These are phyloP conservation scores for Telmatochromis brachygnathus DNA, from an alignment of 2,113 vertebrate genomes.

Conservation along the genomic window DNA sequence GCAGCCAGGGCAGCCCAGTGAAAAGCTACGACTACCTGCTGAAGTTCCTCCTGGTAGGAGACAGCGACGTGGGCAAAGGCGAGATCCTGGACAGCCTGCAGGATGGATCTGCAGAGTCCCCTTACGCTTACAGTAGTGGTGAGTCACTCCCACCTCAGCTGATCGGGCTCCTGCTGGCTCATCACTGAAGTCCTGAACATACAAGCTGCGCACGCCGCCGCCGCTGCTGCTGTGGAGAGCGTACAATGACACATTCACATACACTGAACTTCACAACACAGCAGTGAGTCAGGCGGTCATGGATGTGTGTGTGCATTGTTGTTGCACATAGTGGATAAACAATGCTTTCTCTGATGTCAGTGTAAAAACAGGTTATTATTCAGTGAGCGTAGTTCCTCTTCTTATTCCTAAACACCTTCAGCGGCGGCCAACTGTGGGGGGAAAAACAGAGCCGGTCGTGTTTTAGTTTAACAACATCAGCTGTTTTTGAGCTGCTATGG, in stretches of 20 bases:
- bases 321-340: background rate
- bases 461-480: background rate
- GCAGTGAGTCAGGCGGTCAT: background rate
- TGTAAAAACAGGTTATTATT: background rate
- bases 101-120: conserved; percentile 92
- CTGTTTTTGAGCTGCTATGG: background rate
- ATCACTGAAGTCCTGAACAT: conserved; percentile 7
- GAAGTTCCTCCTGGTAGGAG: conserved; percentile 93
- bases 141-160: conserved; percentile 40
- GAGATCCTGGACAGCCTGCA: conserved; percentile 96
- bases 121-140: conserved; percentile 97
- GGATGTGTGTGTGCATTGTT: conserved; percentile 7
- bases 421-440: background rate
- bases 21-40: conserved; percentile 97
- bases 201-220: background rate
- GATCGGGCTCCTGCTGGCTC: background rate
- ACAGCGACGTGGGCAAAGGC: conserved; percentile 95
- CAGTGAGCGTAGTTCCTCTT: background rate
- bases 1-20: conserved; percentile 93
- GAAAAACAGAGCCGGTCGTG: rapidly evolving
- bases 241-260: background rate
- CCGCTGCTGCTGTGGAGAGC: background rate
- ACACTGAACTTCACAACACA: background rate
- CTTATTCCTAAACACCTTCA: background rate
- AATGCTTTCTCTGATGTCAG: background rate